phyloP scores from a whole-genome alignment of 2,797 vertebrate species.

The Pseudochromis fuscus region DNA sequence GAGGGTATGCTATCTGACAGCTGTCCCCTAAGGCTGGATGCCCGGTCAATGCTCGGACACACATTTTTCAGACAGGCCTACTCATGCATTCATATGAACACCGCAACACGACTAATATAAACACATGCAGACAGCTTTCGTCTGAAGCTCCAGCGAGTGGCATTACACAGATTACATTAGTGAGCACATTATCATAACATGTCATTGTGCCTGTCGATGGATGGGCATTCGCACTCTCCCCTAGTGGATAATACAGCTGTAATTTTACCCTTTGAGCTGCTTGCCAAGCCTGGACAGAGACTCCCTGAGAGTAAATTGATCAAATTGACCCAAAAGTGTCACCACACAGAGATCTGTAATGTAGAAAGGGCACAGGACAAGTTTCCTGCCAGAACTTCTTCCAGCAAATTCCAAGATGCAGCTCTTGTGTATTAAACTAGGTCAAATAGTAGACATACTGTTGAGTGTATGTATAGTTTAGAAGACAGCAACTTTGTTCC shows the following conservation, averaged over 20 bases:
- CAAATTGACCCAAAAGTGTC: slow-evolving; percentile 62
- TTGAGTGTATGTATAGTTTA: not conserved
- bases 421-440: not conserved
- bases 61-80: slow-evolving; percentile 41
- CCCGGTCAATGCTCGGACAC: slow-evolving; percentile 35
- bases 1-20: slow-evolving; percentile 64
- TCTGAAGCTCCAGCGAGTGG: slow-evolving; percentile 34
- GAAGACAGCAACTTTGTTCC: not conserved
- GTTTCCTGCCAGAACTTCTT: not conserved
- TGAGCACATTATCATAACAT: slow-evolving; percentile 57
- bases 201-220: slow-evolving; percentile 34
- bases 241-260: slow-evolving; percentile 37
- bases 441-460: slow-evolving; percentile 7
- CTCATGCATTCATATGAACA: slow-evolving; percentile 41
- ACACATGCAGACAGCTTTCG: slow-evolving; percentile 18
- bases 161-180: slow-evolving; percentile 44
- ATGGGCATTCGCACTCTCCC: slow-evolving; percentile 24
- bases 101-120: slow-evolving; percentile 19
- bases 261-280: slow-evolving; percentile 50
- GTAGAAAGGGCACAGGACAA: slow-evolving; percentile 32
- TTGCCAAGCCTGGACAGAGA: slow-evolving; percentile 48
- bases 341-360: slow-evolving; percentile 26
- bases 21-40: slow-evolving; percentile 61
- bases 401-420: not conserved
- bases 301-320: slow-evolving; percentile 45